These are phyloP conservation scores for Hirudinaria manillensis DNA, from an alignment of 2,888 invertebrate genomes.

Conservation along the genomic window DNA sequence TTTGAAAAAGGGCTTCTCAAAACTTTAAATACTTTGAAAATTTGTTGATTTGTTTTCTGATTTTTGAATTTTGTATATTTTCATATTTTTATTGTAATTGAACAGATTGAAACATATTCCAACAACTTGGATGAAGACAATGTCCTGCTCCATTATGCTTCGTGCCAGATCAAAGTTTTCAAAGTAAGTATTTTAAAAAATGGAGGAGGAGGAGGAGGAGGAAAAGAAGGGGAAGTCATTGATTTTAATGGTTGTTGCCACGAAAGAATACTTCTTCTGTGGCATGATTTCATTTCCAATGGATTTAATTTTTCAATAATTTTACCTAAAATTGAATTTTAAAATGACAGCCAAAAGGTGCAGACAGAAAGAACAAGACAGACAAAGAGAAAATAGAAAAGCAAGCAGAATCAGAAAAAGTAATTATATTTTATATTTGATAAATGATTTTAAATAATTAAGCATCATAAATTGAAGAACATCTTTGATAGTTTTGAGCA, in stretches of 20 bases:
- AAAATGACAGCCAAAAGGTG: constrained; percentile 74
- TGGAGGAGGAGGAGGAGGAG: no score
- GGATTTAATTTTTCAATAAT: neutral
- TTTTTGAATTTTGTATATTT: neutral
- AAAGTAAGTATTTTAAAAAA: constrained; percentile 51
- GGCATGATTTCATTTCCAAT: neutral
- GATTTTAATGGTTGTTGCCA: neutral
- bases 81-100: neutral
- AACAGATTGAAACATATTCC: constrained; percentile 16
- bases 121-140: neutral
- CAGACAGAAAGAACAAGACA: constrained; percentile 92
- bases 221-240: no score
- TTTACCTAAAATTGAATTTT: constrained; percentile 26
- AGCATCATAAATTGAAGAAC: neutral
- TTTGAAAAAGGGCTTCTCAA: no score
- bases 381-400: constrained; percentile 88
- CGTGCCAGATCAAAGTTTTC: constrained; percentile 87
- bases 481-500: no score
- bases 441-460: neutral
- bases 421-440: neutral
- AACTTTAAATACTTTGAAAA: no score
- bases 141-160: constrained; percentile 74
- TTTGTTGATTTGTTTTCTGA: neutral
- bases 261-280: neutral
- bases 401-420: constrained; percentile 44